Conservation (phyloP, 2,888 invertebrate genomes). For the Hermaeophaga mercurialis region DNA sequence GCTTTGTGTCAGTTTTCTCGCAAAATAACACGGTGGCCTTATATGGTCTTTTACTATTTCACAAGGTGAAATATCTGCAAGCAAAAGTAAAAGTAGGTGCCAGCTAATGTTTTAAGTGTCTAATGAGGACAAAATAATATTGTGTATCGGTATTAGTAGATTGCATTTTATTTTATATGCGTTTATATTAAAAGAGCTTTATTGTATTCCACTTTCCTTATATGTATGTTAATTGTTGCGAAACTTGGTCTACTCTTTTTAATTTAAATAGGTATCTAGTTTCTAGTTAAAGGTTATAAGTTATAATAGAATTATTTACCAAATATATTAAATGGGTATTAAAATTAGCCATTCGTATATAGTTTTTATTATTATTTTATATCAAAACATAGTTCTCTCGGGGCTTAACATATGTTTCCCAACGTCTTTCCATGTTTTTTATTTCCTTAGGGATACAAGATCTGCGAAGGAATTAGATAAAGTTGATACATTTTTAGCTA, state of each 20-base stretch:
- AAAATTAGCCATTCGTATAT: too few relatives aligned
- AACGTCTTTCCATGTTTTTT: too few relatives aligned
- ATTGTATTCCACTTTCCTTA: conserved; percentile 28
- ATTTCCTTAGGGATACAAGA: too few relatives aligned
- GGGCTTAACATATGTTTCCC: too few relatives aligned
- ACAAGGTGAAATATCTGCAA: conserved; percentile 55
- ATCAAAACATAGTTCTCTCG: too few relatives aligned
- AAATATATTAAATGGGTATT: too few relatives aligned
- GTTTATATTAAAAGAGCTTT: conserved; percentile 24
- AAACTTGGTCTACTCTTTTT: conserved; percentile 15
- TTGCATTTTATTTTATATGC: conserved; percentile 21
- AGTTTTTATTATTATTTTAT: too few relatives aligned
- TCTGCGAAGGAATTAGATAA: too few relatives aligned
- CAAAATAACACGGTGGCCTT: conserved; percentile 50
- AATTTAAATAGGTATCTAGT: not conserved
- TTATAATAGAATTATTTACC: too few relatives aligned
- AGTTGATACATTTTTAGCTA: too few relatives aligned
- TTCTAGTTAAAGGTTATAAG: not conserved
- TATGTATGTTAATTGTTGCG: conserved; percentile 14
- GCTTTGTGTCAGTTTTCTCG: conserved; percentile 37
- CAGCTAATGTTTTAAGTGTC: conserved; percentile 46
- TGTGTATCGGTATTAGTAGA: conserved; percentile 39
- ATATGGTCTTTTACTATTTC: conserved; percentile 50
- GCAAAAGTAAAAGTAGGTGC: conserved; percentile 57
- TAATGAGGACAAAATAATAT: conserved; percentile 50